Evolutionary conservation across 2,888 invertebrate species (phyloP).

Genomic region (Megamerina dolium): DNA sequence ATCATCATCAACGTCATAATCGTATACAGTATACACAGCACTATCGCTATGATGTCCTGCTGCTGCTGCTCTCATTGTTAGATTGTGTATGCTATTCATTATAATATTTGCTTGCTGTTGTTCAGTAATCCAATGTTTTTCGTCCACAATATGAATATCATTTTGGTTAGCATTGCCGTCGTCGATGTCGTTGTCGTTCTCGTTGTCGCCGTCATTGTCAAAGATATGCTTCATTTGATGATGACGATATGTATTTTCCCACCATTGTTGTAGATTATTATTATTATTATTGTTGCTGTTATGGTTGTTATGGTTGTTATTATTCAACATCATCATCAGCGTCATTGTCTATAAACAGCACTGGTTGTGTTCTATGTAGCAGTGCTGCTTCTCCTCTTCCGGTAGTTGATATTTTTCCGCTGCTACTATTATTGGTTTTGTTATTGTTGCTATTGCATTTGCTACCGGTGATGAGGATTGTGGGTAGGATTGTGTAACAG

Average conservation of each 20-base stretch:
- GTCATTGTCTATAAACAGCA: conserved; percentile 2
- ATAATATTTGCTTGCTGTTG: no score
- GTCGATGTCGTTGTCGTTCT: not conserved
- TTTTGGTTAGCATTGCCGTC: conserved; percentile 12
- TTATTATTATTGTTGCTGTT: conserved; percentile 25
- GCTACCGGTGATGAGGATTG: no score
- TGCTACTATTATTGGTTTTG: no score
- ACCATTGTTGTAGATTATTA: conserved; percentile 41
- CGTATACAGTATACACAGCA: no score
- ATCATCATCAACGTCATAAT: conserved; percentile 12
- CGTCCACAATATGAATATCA: conserved; percentile 25
- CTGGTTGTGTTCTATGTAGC: no score
- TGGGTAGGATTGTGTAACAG: no score
- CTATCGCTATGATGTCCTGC: conserved; percentile 1
- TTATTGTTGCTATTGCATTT: no score
- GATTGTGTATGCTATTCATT: no score
- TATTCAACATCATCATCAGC: conserved; percentile 7
- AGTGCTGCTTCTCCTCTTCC: no score
- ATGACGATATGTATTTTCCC: conserved; percentile 37
- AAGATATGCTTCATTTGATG: conserved; percentile 25
- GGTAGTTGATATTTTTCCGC: no score
- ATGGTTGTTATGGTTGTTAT: not conserved
- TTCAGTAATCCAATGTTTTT: no score
- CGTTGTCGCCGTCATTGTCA: conserved; percentile 2
- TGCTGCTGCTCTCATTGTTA: conserved; percentile 4